Conservation (phyloP, 2,888 invertebrate species). For the Epirrita christyi region DNA sequence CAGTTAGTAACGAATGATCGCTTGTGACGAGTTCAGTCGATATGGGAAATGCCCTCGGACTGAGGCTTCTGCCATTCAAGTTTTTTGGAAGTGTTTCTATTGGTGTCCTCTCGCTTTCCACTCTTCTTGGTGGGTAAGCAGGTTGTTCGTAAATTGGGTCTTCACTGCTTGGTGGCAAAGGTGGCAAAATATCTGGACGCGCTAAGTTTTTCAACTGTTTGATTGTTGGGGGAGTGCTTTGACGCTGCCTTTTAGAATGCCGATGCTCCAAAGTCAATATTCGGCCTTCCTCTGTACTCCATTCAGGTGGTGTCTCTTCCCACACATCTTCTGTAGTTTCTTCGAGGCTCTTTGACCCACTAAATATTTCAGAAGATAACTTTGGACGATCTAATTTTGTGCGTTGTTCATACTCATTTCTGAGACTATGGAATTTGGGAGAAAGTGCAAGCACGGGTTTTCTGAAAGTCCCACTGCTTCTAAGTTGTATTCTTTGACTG, state of each 20-base stretch:
- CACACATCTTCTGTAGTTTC: constrained; percentile 59
- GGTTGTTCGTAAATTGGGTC: constrained; percentile 86
- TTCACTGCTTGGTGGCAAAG: constrained; percentile 83
- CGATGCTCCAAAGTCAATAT: constrained; percentile 89
- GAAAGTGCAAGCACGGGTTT: constrained; percentile 73
- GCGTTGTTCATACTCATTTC: constrained; percentile 90
- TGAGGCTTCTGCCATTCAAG: constrained; percentile 87
- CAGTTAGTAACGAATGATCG: constrained; percentile 49
- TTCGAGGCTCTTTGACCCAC: constrained; percentile 61
- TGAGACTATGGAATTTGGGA: constrained; percentile 87
- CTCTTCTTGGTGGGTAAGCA: constrained; percentile 81
- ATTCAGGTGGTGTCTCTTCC: constrained; percentile 65
- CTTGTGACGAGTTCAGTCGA: constrained; percentile 50
- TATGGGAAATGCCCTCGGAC: constrained; percentile 68
- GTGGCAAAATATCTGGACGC: constrained; percentile 89
- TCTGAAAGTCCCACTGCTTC: constrained; percentile 89
- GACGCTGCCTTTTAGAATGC: constrained; percentile 90
- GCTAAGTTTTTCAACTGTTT: constrained; percentile 76
- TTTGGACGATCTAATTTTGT: constrained; percentile 74
- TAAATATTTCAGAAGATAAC: constrained; percentile 57
- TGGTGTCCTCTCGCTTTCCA: constrained; percentile 60
- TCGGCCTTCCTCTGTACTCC: constrained; percentile 84
- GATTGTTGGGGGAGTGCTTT: constrained; percentile 79
- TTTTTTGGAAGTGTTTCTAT: constrained; percentile 86
- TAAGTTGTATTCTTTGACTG: constrained; percentile 85